These are phyloP conservation scores for Poeciliopsis presidionis DNA, from an alignment of 2,797 vertebrate species.

Conservation along the genomic window DNA sequence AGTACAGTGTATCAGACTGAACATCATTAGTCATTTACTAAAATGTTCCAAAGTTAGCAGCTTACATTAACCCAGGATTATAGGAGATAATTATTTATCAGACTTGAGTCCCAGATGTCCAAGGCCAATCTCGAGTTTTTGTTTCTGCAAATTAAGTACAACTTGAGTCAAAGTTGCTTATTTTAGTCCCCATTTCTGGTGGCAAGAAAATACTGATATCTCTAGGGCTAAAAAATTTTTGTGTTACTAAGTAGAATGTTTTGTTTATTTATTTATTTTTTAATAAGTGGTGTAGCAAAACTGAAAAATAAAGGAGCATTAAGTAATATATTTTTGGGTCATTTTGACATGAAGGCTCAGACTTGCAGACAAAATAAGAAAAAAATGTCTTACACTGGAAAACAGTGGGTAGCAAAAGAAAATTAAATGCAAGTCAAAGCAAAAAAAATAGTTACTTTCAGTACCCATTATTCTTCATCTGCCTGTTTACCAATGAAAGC, in stretches of 20 bases:
- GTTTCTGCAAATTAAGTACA: not conserved
- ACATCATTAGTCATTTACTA: not conserved
- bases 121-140: not conserved
- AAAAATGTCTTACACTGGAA: slow-evolving; percentile 1
- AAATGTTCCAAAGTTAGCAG: not conserved
- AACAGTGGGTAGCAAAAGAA: slow-evolving; percentile 47
- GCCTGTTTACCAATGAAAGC: slow-evolving; percentile 21
- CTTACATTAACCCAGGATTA: not conserved
- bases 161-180: not conserved
- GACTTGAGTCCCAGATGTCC: not conserved
- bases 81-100: not conserved
- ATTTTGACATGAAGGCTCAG: slow-evolving; percentile 9
- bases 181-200: not conserved
- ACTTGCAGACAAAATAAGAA: slow-evolving; percentile 10
- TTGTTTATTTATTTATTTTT: not conserved
- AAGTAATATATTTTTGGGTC: slow-evolving; percentile 4
- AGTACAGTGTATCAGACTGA: not conserved
- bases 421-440: slow-evolving; percentile 53
- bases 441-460: slow-evolving; percentile 46
- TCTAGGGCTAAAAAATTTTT: not conserved
- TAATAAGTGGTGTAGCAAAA: not conserved
- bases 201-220: not conserved
- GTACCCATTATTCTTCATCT: slow-evolving; percentile 31
- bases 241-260: not conserved
- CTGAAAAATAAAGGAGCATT: slow-evolving; percentile 13